Conservation (phyloP, 2,113 vertebrate genomes). For the Capra hircus region DNA sequence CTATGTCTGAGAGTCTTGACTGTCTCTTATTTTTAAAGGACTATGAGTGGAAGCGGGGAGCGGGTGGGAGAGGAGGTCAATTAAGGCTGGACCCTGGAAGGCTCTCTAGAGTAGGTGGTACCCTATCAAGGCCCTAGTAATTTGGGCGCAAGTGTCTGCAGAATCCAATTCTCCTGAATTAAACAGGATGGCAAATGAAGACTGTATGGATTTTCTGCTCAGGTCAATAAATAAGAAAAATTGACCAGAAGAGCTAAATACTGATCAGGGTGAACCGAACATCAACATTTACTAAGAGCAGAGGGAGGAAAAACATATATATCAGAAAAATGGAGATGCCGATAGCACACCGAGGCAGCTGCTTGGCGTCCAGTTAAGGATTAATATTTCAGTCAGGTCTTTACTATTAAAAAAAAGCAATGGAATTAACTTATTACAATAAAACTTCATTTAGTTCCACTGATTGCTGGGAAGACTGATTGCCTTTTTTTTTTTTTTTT, state of each 20-base stretch:
- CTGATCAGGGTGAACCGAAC: constrained; percentile 54
- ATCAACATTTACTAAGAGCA: constrained; percentile 68
- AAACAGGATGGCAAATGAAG: constrained; percentile 77
- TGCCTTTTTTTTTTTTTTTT: neutral
- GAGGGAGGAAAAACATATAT: constrained; percentile 42
- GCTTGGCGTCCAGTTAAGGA: constrained; percentile 31
- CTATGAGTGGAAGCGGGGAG: accelerated
- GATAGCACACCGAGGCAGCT: neutral
- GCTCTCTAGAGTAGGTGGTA: neutral
- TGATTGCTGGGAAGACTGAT: neutral
- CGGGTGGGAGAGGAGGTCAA: neutral
- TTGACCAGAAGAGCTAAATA: constrained; percentile 67
- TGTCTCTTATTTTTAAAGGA: neutral
- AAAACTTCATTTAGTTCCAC: constrained; percentile 40
- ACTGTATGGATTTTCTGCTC: constrained; percentile 80
- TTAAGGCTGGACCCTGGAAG: neutral
- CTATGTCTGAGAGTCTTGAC: neutral
- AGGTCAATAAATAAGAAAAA: constrained; percentile 80
- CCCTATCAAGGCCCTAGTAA: neutral
- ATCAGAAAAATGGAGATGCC: constrained; percentile 53
- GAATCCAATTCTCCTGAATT: constrained; percentile 62
- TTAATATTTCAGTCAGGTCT: constrained; percentile 41
- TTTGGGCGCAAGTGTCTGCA: neutral
- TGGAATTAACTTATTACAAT: constrained; percentile 49
- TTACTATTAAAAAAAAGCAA: neutral